These are phyloP conservation scores for Bombycilla garrulus DNA, from an alignment of 2,113 vertebrate genomes.

Conservation along the genomic window DNA sequence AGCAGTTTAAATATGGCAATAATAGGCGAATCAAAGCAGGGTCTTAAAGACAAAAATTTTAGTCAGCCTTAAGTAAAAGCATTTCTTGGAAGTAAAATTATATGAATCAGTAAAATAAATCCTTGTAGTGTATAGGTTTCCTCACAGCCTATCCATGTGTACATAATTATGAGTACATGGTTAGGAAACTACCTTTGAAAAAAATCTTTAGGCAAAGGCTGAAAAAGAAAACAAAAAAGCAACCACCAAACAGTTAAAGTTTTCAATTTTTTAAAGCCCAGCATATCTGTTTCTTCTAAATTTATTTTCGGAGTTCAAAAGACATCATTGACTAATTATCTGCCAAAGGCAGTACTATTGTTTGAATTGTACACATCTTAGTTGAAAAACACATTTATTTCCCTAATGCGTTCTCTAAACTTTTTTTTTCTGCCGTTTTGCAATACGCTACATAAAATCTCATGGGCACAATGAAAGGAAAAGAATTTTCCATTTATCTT, in stretches of 20 bases:
- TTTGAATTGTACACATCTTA: not conserved
- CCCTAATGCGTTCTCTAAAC: not conserved
- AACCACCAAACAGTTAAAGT: not conserved
- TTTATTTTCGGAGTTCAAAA: constrained; percentile 31
- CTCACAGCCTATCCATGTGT: not conserved
- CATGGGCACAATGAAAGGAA: not conserved
- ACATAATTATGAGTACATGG: not conserved
- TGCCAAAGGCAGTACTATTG: not conserved
- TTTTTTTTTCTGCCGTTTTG: not conserved
- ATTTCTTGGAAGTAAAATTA: constrained; percentile 24
- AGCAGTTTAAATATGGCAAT: constrained; percentile 1
- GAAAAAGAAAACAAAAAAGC: not conserved
- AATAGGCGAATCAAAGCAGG: not conserved
- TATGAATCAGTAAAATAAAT: not conserved
- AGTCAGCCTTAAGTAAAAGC: constrained; percentile 3
- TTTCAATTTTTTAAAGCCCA: not conserved
- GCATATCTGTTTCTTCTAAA: not conserved
- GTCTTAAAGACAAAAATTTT: not conserved
- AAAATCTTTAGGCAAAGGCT: not conserved
- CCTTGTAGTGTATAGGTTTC: not conserved
- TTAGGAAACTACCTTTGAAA: not conserved
- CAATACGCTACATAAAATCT: not conserved
- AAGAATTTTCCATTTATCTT: not conserved
- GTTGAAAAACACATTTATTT: not conserved
- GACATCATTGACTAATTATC: constrained; percentile 13